Evolutionary conservation across 1,140 invertebrate species (phyloP).

Genomic region (Oryzaephilus surinamensis): DNA sequence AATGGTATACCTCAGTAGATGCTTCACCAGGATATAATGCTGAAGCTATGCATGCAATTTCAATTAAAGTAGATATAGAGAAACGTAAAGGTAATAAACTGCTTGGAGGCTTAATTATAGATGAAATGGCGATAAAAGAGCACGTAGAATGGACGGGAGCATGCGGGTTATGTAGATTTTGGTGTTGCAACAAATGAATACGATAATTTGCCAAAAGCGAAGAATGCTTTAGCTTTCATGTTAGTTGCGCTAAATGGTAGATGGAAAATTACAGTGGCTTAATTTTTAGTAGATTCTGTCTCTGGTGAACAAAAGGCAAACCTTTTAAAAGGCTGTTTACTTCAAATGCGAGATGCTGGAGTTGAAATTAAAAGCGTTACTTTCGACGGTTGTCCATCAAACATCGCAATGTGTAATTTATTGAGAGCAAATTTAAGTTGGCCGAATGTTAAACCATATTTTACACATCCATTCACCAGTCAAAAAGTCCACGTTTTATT

Average conservation of each 20-base stretch:
- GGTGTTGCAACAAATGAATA: conserved; percentile 19
- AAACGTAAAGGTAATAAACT: conserved; percentile 4
- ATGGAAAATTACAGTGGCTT: conserved; percentile 10
- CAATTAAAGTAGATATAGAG: conserved; percentile 16
- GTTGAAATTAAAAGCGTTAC: conserved; percentile 12
- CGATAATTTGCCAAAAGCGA: conserved; percentile 23
- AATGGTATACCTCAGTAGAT: conserved; percentile 33
- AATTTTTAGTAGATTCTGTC: conserved; percentile 12
- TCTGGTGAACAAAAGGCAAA: conserved; percentile 6
- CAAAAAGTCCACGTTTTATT: conserved; percentile 6
- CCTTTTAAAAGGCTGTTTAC: conserved; percentile 11
- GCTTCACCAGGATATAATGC: conserved; percentile 32
- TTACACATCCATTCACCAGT: conserved; percentile 11
- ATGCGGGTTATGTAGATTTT: conserved; percentile 29
- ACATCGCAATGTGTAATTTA: conserved; percentile 9
- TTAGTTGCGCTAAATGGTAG: conserved; percentile 23
- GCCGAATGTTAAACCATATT: conserved; percentile 11
- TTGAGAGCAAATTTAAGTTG: conserved; percentile 10
- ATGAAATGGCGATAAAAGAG: conserved; percentile 34
- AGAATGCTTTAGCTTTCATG: conserved; percentile 32
- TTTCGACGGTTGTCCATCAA: conserved; percentile 14
- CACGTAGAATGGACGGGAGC: conserved; percentile 26
- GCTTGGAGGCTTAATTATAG: conserved; percentile 26
- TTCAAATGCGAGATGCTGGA: conserved; percentile 6
- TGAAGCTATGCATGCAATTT: conserved; percentile 30